A percentile compares a stretch with the other conserved stretches of the same genome.
Evolutionary conservation across 2,888 invertebrate genomes (phyloP).

Genomic region (Thymelicus acteon): DNA sequence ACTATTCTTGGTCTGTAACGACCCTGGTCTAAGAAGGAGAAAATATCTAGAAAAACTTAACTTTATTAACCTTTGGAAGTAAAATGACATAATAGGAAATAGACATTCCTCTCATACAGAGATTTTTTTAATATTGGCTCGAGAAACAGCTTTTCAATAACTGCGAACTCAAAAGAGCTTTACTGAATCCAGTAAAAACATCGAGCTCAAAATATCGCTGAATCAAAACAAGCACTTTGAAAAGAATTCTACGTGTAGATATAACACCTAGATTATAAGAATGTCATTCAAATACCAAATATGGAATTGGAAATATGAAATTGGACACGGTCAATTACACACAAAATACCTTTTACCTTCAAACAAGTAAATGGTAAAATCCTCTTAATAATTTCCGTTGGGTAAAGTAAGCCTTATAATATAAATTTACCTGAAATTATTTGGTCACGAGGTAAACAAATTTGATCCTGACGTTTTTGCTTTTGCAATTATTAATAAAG

Average conservation of each 20-base stretch:
- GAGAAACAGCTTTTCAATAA: not conserved
- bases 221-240: not conserved
- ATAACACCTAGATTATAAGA: not conserved
- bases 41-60: too few relatives aligned
- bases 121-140: not conserved
- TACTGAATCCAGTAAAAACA: not conserved
- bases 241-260: not conserved
- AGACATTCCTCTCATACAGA: not conserved
- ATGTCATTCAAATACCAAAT: too few relatives aligned
- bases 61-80: too few relatives aligned
- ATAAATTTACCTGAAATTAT: not conserved
- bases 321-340: too few relatives aligned
- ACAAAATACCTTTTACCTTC: too few relatives aligned
- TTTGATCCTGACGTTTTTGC: slow-evolving; percentile 13
- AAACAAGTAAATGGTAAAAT: not conserved
- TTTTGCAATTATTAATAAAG: slow-evolving; percentile 14
- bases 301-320: too few relatives aligned
- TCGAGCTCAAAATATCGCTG: not conserved
- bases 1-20: too few relatives aligned
- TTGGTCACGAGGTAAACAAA: slow-evolving; percentile 12
- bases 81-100: not conserved
- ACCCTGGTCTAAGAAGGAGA: too few relatives aligned
- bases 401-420: not conserved
- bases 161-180: not conserved
- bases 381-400: not conserved